Conservation (phyloP, 2,888 invertebrate genomes). For the Leptopilina drosophilae region DNA sequence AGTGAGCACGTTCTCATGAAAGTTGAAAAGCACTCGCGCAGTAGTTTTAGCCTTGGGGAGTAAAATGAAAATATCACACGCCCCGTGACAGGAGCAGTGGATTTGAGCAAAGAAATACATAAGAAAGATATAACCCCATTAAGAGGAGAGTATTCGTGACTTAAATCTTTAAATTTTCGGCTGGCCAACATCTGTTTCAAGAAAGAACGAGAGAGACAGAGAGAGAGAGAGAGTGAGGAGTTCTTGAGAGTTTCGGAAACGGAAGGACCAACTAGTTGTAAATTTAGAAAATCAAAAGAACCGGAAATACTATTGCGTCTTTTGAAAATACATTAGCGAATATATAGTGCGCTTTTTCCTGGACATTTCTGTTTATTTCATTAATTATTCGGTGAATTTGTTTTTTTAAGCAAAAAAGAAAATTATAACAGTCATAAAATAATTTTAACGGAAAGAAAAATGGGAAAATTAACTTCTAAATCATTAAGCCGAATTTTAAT, state of each 20-base stretch:
- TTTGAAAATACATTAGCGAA: too few species aligned
- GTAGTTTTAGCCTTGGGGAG: neutral
- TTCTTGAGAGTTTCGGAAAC: constrained; percentile 1
- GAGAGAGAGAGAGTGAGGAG: neutral
- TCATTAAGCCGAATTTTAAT: too few species aligned
- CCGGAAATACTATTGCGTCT: too few species aligned
- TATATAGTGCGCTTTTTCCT: too few species aligned
- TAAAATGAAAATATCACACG: constrained; percentile 33
- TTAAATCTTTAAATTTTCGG: constrained; percentile 4
- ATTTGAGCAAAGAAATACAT: constrained; percentile 13
- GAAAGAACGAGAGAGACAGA: neutral
- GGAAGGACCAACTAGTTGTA: constrained; percentile 25
- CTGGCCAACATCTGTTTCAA: constrained; percentile 6
- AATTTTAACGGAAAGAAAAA: too few species aligned
- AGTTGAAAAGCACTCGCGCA: neutral
- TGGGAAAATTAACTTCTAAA: too few species aligned
- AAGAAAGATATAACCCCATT: constrained; percentile 33
- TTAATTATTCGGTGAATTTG: too few species aligned
- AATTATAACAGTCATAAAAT: too few species aligned
- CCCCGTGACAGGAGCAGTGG: constrained; percentile 18
- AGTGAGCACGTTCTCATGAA: constrained; percentile 13
- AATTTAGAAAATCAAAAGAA: constrained; percentile 18
- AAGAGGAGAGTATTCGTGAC: constrained; percentile 25
- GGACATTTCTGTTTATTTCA: too few species aligned
- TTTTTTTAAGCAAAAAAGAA: too few species aligned